Base-by-base conservation (phyloP, 2,797 vertebrate species). In the Pseudochirops cupreus region DNA sequence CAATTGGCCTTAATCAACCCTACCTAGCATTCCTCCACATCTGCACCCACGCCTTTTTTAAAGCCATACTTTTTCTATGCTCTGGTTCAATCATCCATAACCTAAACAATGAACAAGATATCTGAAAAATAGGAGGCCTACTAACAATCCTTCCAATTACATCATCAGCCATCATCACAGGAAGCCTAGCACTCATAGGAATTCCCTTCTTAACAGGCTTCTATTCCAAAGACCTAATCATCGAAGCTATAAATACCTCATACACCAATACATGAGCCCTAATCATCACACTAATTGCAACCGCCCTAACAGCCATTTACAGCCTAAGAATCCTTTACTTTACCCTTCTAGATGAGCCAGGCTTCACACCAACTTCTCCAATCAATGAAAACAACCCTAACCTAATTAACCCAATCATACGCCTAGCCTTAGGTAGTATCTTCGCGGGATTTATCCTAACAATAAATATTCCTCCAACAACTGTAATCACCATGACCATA, bases 141-240 rank as follows among this genome's bases (percentile, higher is more conserved):
- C 95, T 97, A 16, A 93, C 5, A 11, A 0, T 0, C 0, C 97
- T 0, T 97, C 97, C 0, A 6, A 96, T 0, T 97, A 91, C 0
- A 28, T 98, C 55, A 55, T 55, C 55, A 14, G 55, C 55, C 55
- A 12, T 55, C 1, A 55, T 16, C 1, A 55, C 13, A 0, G 95
- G 98, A 0, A 98, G 93, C 0, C 31, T 98, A 0, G 94, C 97
- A 0, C 11, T 98, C 0, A 97, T 89, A 0, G 98, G 98, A 0
- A 95, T 92, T 0, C 98, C 97, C 0, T 98, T 98, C 2, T 0
- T 98, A 0, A 91, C 97, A n/a, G 98, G 98, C 0, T 99, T 98
- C 0, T 97, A 96, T 2, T 99, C 98, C 0, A n/a, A 98, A 98
- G 98, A 98, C 0, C 57, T 94, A 0, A 98, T 98, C 0, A 98